Base-by-base conservation (phyloP, 2,113 vertebrate species). In the Steatornis caripensis region DNA sequence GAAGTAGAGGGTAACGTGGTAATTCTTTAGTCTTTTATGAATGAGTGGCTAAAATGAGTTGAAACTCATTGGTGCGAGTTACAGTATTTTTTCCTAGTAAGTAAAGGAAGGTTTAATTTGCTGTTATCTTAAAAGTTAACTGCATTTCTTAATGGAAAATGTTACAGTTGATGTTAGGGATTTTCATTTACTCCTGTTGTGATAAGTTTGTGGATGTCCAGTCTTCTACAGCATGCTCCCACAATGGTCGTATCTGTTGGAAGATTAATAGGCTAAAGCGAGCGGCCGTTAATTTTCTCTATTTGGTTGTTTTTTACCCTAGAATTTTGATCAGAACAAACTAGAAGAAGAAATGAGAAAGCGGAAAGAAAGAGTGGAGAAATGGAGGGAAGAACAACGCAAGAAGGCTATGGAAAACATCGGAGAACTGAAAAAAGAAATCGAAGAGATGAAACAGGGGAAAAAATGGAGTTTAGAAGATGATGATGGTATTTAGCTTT, bases 271-370 rank as follows among this genome's bases (percentile, higher is more conserved):
- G 19, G 5, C 36, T 60, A 58, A 92, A 92, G 17, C 22, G 37
- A 51, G 43, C 20, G n/a, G 65, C 37, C 23, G 4, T 66, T 91
- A 43, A 86, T 78, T 62, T 62, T 92, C 45, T 13, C 37, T 57
- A 1, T 88, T 84, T 82, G 29, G 5, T 81, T 93, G 79, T 0
- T 51, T 93, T 88, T 94, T 69, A 4, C 89, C 71, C 34, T 89
- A 99, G 98, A 99, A 99, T 96, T 99, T 99, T 98, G 99, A 99
- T 97, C 99, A 99, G 97, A 99, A 99, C 97, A 99, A 99, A 69
- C 98, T 99, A 75, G 99, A 99, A 95, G 99, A 99, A 94, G 99
- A 99, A 98, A 99, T 99, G 99, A 99, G 99, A 96, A 99, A 99
- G 94, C 98, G 99, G 89, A 99, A 99, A 98, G 99, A 99, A 95